These are phyloP conservation scores for Schizaphis graminum DNA, from an alignment of 2,888 invertebrate genomes.

Conservation along the genomic window DNA sequence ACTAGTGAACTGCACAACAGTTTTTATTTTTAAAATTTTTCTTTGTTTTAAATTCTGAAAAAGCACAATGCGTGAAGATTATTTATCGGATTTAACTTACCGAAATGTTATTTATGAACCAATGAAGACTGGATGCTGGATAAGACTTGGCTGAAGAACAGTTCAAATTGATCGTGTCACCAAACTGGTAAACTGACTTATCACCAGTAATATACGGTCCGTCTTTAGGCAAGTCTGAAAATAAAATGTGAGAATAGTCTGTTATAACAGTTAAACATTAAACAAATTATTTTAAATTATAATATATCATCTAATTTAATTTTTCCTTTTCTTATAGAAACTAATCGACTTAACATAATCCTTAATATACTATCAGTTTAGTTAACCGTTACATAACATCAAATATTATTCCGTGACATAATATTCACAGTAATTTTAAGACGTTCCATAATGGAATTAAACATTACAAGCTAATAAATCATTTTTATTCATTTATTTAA, in stretches of 20 bases:
- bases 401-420: background rate
- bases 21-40: background rate
- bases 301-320: background rate
- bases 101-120: slow-evolving; percentile 74
- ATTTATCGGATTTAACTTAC: slow-evolving; percentile 69
- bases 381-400: background rate
- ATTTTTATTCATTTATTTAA: background rate
- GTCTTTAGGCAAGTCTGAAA: slow-evolving; percentile 72
- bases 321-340: background rate
- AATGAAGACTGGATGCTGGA: slow-evolving; percentile 73
- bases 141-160: slow-evolving; percentile 74
- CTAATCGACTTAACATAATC: background rate
- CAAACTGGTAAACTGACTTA: slow-evolving; percentile 73
- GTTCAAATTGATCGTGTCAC: slow-evolving; percentile 73
- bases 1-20: background rate
- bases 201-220: slow-evolving; percentile 73
- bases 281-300: background rate
- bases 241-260: background rate
- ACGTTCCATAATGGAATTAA: background rate
- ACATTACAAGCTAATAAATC: background rate
- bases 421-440: background rate
- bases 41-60: background rate
- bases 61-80: background rate
- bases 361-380: background rate
- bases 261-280: background rate